phyloP scores from a whole-genome alignment of 2,888 invertebrate genomes.

The Silvanus unidentatus region DNA sequence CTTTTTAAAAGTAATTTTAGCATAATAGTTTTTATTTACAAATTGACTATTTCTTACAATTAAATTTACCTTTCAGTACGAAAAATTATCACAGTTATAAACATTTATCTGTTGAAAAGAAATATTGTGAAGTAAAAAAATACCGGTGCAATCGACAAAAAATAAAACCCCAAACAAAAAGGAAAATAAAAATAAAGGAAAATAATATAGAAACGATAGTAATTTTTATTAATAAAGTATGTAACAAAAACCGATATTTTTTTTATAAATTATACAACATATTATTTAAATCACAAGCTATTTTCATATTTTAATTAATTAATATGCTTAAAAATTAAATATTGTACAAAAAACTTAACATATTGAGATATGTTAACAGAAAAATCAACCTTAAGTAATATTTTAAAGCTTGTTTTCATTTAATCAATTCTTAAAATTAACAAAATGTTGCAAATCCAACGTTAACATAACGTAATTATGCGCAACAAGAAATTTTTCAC shows the following conservation, averaged over 20 bases:
- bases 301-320: conserved; percentile 12
- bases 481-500: conserved; percentile 24
- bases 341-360: conserved; percentile 23
- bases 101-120: conserved; percentile 23
- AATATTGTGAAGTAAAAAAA: conserved; percentile 12
- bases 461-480: conserved; percentile 30
- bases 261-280: conserved; percentile 37
- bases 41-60: conserved; percentile 41
- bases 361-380: conserved; percentile 21
- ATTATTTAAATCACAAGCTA: conserved; percentile 32
- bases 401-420: conserved; percentile 26
- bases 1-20: too few species aligned
- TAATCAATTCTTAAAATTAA: conserved; percentile 25
- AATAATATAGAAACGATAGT: conserved; percentile 35
- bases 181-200: conserved; percentile 27
- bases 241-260: conserved; percentile 41
- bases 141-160: conserved; percentile 13
- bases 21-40: conserved; percentile 34
- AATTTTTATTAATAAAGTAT: conserved; percentile 42
- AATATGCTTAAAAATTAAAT: conserved; percentile 7
- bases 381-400: conserved; percentile 23
- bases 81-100: conserved; percentile 45
- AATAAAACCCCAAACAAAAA: conserved; percentile 30
- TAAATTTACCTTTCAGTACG: conserved; percentile 39
- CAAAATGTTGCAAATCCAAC: conserved; percentile 25